phyloP scores from a whole-genome alignment of 2,113 vertebrate species.

The Bos taurus region ARS-UCD2.0 NC_037337.1:44685001-44685500 shows the following conservation, averaged over 20 bases:
- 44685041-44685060: background rate
- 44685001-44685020: background rate
- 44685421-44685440: background rate
- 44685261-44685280: background rate
- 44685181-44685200: background rate
- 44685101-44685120: background rate
- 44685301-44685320: background rate
- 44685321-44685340: background rate
- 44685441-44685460: background rate
- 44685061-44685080: background rate
- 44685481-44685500: background rate
- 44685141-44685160: accelerated
- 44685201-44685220: background rate
- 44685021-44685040: background rate
- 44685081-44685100: background rate
- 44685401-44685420: constrained; percentile 2
- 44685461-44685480: background rate
- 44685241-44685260: background rate
- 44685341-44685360: background rate
- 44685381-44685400: background rate
- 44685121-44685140: background rate
- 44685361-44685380: background rate
- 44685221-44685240: background rate
- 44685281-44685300: background rate
- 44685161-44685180: background rate